Conservation (phyloP, 2,888 invertebrate genomes). For the Toxonevra muliebris region DNA sequence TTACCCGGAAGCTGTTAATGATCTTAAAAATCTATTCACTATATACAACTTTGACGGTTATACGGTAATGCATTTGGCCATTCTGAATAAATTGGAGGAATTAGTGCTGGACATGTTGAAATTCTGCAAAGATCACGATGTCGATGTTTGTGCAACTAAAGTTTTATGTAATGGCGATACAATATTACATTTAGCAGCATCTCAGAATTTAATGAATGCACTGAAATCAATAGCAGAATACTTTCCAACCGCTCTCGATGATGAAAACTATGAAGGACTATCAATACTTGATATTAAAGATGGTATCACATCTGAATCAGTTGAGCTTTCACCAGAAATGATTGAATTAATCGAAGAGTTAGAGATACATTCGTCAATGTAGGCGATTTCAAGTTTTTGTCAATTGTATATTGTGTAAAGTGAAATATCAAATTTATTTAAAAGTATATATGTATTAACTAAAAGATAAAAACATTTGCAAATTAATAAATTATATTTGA, state of each 20-base stretch:
- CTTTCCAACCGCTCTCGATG: neutral
- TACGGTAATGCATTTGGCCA: neutral
- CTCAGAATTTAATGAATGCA: neutral
- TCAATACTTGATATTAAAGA: neutral
- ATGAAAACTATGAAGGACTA: conserved; percentile 7
- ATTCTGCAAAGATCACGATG: neutral
- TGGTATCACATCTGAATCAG: too few species aligned
- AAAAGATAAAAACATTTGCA: too few species aligned
- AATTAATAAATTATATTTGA: too few species aligned
- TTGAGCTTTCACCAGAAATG: too few species aligned
- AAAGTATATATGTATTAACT: too few species aligned
- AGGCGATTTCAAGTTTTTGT: too few species aligned
- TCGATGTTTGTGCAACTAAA: neutral
- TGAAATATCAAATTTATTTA: too few species aligned
- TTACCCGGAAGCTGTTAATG: neutral
- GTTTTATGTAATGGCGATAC: neutral
- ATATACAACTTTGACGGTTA: neutral
- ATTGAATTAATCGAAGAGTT: too few species aligned
- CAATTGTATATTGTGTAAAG: too few species aligned
- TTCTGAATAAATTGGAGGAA: neutral
- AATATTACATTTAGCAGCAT: conserved; percentile 1
- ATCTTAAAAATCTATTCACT: neutral
- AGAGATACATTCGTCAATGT: too few species aligned
- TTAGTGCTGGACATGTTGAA: neutral
- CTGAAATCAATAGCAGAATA: neutral